A percentile compares a stretch with the other conserved stretches of the same genome.
Evolutionary conservation across 2,888 invertebrate genomes (phyloP).

Genomic region (Leptinotarsa rubiginosa): DNA sequence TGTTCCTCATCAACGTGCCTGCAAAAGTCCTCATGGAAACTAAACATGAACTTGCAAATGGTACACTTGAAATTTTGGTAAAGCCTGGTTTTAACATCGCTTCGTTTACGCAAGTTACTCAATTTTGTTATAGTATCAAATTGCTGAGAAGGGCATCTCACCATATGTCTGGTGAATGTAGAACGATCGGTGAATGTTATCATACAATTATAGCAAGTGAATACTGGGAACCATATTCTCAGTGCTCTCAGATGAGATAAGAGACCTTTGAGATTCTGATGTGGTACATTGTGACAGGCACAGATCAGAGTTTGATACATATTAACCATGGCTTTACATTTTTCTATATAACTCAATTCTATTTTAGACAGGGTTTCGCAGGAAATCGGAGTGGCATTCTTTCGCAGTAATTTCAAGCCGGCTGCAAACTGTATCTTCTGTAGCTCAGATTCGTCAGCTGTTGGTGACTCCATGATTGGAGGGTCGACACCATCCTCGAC

Average conservation of each 20-base stretch:
- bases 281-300: slow-evolving; percentile 61
- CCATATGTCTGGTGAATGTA: slow-evolving; percentile 58
- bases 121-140: slow-evolving; percentile 58
- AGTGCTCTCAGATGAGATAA: slow-evolving; percentile 60
- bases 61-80: slow-evolving; percentile 64
- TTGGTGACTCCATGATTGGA: background rate
- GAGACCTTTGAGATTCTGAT: slow-evolving; percentile 58
- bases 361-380: slow-evolving; percentile 59
- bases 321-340: slow-evolving; percentile 60
- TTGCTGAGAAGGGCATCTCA: slow-evolving; percentile 54
- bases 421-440: slow-evolving; percentile 63
- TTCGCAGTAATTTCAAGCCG: slow-evolving; percentile 59
- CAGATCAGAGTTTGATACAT: slow-evolving; percentile 61
- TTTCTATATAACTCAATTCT: slow-evolving; percentile 61
- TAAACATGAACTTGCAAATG: slow-evolving; percentile 60
- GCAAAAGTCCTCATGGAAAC: slow-evolving; percentile 62
- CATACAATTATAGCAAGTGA: slow-evolving; percentile 74
- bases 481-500: background rate
- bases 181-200: slow-evolving; percentile 68
- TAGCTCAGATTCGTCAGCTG: slow-evolving; percentile 47
- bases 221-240: slow-evolving; percentile 70
- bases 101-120: slow-evolving; percentile 58
- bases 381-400: slow-evolving; percentile 54
- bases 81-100: slow-evolving; percentile 59
- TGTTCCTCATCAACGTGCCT: slow-evolving; percentile 62